phyloP scores from a whole-genome alignment of 2,888 invertebrate genomes.

The Noctuana brunneofusca region DNA sequence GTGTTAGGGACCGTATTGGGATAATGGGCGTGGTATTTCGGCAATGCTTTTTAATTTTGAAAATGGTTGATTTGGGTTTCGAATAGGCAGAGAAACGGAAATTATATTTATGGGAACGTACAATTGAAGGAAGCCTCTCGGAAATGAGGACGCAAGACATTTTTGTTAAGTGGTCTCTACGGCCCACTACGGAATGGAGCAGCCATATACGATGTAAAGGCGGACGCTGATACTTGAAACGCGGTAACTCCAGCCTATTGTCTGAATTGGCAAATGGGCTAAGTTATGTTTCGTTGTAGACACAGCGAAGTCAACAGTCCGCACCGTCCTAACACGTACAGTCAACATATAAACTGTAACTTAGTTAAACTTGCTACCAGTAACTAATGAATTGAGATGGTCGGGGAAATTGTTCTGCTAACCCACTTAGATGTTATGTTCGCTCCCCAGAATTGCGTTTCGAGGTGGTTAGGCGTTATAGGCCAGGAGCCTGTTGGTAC shows the following conservation, averaged over 20 bases:
- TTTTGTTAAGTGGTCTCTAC: no score
- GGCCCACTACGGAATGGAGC: no score
- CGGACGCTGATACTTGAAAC: no score
- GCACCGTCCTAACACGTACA: conserved; percentile 45
- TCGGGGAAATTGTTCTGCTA: conserved; percentile 42
- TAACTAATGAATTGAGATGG: conserved; percentile 57
- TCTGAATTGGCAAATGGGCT: conserved; percentile 10
- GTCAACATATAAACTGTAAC: conserved; percentile 53
- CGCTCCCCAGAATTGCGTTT: conserved; percentile 29
- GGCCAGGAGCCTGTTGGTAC: neutral
- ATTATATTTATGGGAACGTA: neutral
- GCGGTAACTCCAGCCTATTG: conserved; percentile 3
- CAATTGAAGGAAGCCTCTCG: no score
- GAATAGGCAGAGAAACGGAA: neutral
- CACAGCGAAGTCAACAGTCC: conserved; percentile 39
- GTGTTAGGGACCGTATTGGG: conserved; percentile 32
- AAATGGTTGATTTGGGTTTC: neutral
- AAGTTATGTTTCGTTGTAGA: conserved; percentile 30
- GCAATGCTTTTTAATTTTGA: neutral
- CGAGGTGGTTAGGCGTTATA: neutral
- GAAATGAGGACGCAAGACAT: no score
- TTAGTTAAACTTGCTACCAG: conserved; percentile 49
- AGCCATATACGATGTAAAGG: no score
- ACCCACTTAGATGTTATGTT: conserved; percentile 42
- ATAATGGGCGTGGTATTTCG: neutral